Percentiles rank a stretch among this genome's conserved stretches.
Conservation (phyloP, 2,888 invertebrate species). For the Atethmia centrago region DNA sequence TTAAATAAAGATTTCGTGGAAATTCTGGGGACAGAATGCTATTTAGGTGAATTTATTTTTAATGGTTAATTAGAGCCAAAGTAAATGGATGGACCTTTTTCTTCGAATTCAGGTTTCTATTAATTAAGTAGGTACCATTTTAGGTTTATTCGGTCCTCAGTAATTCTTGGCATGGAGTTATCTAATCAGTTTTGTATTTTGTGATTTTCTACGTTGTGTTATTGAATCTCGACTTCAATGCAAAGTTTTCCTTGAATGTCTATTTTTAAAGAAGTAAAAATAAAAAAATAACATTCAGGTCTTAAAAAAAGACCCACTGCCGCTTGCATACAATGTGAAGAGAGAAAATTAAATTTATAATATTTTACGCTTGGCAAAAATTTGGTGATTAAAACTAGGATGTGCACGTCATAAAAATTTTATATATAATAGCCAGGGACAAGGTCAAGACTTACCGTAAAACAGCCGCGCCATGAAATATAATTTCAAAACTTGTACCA, state of each 20-base stretch:
- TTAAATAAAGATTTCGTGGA: conserved; percentile 20
- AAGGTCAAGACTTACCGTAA: neutral
- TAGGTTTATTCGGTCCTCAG: neutral
- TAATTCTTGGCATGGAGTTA: neutral
- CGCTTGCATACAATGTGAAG: no score
- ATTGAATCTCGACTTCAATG: no score
- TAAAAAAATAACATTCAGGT: no score
- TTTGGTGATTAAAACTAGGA: no score
- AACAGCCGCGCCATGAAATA: neutral
- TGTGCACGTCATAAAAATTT: no score
- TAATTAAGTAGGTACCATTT: neutral
- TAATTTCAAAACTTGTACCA: neutral
- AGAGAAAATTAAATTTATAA: no score
- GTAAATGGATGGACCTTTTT: conserved; percentile 16
- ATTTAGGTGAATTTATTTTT: conserved; percentile 16
- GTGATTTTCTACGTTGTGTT: neutral
- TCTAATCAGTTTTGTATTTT: neutral
- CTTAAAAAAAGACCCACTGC: no score
- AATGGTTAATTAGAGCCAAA: conserved; percentile 22
- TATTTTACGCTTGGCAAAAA: no score
- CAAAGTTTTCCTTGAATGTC: no score
- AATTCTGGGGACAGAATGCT: conserved; percentile 14
- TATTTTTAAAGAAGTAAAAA: no score
- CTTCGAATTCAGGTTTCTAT: neutral
- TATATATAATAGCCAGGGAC: neutral